Conservation (phyloP, 2,888 invertebrate species). For the Drosophila phalerata region DNA sequence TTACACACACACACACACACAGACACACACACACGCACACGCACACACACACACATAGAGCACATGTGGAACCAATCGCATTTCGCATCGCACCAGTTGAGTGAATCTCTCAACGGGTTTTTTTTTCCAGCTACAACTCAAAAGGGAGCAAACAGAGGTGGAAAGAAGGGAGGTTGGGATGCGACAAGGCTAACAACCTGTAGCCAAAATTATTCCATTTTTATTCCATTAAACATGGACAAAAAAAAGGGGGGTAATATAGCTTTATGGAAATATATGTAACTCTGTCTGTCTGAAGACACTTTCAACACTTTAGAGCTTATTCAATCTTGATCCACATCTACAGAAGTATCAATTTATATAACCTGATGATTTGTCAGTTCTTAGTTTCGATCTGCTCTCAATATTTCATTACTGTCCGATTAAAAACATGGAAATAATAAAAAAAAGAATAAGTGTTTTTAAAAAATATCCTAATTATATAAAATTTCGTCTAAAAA, state of each 20-base stretch:
- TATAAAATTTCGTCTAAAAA: no score
- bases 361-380: no score
- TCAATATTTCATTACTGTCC: no score
- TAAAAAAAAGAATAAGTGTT: no score
- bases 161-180: not conserved
- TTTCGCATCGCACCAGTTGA: constrained; percentile 68
- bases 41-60: constrained; percentile 22
- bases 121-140: not conserved
- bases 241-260: no score
- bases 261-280: not conserved
- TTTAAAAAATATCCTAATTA: no score
- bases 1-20: constrained; percentile 8
- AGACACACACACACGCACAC: constrained; percentile 15
- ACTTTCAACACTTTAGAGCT: no score
- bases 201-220: not conserved
- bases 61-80: constrained; percentile 75
- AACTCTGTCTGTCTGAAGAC: no score
- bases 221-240: not conserved
- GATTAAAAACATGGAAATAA: no score
- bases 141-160: not conserved
- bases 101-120: constrained; percentile 47
- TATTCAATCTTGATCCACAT: no score
- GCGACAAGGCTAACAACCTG: constrained; percentile 22
- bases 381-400: no score
- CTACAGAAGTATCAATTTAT: no score